phyloP scores from a whole-genome alignment of 2,113 vertebrate genomes.

The Corynorhinus townsendii region DNA sequence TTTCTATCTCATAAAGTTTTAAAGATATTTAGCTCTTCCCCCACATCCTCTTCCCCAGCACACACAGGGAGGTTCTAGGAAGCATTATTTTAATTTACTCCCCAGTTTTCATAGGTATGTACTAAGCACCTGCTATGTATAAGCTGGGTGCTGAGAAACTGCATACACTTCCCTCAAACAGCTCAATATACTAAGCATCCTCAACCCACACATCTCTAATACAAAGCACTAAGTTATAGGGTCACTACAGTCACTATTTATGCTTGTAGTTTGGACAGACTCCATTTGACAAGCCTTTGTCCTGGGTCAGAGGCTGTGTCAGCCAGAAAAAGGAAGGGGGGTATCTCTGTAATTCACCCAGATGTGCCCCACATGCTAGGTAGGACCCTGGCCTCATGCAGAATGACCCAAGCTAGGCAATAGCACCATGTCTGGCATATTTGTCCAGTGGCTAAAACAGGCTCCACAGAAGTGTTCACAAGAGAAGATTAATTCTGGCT shows the following conservation, averaged over 20 bases:
- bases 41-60: neutral
- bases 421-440: neutral
- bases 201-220: neutral
- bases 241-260: neutral
- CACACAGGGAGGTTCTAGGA: neutral
- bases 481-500: neutral
- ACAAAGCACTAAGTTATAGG: neutral
- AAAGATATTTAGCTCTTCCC: neutral
- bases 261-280: neutral
- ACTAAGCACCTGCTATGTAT: neutral
- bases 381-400: neutral
- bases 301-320: neutral
- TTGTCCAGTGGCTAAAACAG: neutral
- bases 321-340: neutral
- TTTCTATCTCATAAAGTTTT: neutral
- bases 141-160: neutral
- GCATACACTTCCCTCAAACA: too few relatives aligned
- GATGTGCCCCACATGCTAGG: neutral
- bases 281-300: neutral
- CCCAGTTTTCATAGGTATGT: neutral
- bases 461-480: accelerated
- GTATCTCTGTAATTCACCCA: neutral
- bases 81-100: neutral
- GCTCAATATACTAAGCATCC: neutral
- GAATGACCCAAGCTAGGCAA: neutral